phyloP scores from a whole-genome alignment of 2,113 vertebrate species.

The Saccopteryx bilineata region DNA sequence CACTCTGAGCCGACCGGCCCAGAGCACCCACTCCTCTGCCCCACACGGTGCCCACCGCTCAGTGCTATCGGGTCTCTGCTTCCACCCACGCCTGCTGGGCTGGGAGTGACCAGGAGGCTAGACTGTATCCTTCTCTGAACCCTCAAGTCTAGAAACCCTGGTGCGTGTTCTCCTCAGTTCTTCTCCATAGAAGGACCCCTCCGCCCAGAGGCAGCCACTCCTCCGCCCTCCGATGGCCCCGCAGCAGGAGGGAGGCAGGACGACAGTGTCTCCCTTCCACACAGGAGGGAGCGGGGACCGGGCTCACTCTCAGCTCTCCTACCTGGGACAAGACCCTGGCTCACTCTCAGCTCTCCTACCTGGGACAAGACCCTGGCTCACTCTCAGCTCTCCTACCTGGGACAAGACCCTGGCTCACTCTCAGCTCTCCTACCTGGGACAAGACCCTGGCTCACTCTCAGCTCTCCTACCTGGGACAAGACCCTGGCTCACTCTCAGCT shows the following conservation, averaged over 20 bases:
- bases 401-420: too few relatives aligned
- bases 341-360: too few relatives aligned
- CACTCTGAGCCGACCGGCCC: accelerated
- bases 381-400: too few relatives aligned
- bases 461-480: too few relatives aligned
- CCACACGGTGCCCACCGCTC: background rate
- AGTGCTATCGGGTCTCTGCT: background rate
- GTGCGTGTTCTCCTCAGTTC: background rate
- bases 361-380: too few relatives aligned
- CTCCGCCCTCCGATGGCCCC: background rate
- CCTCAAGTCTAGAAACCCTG: background rate
- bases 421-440: too few relatives aligned
- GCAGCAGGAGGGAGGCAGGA: background rate
- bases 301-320: background rate
- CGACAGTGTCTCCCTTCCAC: accelerated
- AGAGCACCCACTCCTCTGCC: background rate
- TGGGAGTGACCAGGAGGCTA: background rate
- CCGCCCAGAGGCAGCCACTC: background rate
- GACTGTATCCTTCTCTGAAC: background rate
- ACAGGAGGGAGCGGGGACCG: background rate
- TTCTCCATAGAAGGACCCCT: background rate
- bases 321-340: too few relatives aligned
- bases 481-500: too few relatives aligned
- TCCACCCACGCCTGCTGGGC: background rate
- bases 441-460: too few relatives aligned